Evolutionary conservation across 2,888 invertebrate species (phyloP).

Genomic region (Bursaphelenchus okinawaensis): DNA sequence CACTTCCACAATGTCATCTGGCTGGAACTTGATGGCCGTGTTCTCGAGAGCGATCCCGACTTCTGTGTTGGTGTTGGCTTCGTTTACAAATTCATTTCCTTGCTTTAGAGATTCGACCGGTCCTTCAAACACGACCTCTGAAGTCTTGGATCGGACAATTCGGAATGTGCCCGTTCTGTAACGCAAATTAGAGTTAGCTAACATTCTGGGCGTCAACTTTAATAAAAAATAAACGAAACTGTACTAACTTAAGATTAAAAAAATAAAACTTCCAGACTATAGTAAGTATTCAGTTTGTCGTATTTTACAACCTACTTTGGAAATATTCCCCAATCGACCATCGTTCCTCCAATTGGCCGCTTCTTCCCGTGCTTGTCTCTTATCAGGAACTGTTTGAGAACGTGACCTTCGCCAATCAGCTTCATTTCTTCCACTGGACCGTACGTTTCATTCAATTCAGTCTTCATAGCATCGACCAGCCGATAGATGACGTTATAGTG

Average conservation of each 20-base stretch:
- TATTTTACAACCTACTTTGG: constrained; percentile 33
- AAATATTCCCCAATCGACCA: constrained; percentile 54
- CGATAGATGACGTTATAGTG: constrained; percentile 85
- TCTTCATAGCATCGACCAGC: constrained; percentile 75
- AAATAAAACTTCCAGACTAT: background rate
- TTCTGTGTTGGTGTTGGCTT: constrained; percentile 27
- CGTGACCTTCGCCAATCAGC: constrained; percentile 66
- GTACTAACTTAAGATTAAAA: background rate
- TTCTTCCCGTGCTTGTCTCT: constrained; percentile 70
- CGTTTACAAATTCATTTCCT: constrained; percentile 35
- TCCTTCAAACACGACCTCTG: constrained; percentile 42
- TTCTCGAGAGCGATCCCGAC: constrained; percentile 30
- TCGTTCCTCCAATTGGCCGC: constrained; percentile 60
- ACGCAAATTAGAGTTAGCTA: background rate
- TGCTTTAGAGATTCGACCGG: constrained; percentile 50
- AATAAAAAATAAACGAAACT: background rate
- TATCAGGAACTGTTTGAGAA: constrained; percentile 63
- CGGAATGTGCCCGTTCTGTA: constrained; percentile 19
- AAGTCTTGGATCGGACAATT: constrained; percentile 5
- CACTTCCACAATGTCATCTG: constrained; percentile 75
- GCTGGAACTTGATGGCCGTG: constrained; percentile 48
- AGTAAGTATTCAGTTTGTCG: constrained; percentile 11
- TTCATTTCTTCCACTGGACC: constrained; percentile 73
- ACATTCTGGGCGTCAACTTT: background rate
- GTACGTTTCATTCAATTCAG: constrained; percentile 70